Evolutionary conservation across 2,113 vertebrate genomes (phyloP).

Genomic region (Mormyrus lacerda): DNA sequence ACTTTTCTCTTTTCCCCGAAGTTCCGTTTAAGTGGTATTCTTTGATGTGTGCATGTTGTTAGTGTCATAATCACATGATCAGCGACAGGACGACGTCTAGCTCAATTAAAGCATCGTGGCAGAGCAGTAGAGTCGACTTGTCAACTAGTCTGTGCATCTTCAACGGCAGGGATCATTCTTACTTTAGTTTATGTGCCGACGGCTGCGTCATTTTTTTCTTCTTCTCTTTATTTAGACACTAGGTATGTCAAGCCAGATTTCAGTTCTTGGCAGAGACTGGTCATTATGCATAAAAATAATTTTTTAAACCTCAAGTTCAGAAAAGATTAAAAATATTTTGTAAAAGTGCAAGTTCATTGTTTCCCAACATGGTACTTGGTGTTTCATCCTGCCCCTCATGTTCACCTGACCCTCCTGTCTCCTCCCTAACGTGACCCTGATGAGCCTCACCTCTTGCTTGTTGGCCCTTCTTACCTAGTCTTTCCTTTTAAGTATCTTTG

Average conservation of each 20-base stretch:
- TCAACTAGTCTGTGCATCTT: not conserved
- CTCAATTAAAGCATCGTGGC: not conserved
- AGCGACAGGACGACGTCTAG: not conserved
- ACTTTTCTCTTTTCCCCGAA: not conserved
- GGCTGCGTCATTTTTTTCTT: not conserved
- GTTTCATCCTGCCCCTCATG: not conserved
- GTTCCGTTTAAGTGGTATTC: not conserved
- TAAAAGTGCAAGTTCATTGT: not conserved
- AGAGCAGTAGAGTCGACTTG: not conserved
- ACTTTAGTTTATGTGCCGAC: not conserved
- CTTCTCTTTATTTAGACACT: not conserved
- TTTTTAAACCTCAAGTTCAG: not conserved
- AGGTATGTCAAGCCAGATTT: not conserved
- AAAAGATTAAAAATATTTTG: not conserved
- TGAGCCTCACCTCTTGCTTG: not conserved
- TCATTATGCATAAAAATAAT: not conserved
- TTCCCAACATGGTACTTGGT: not conserved
- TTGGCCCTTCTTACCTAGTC: not conserved
- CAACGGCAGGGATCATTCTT: not conserved
- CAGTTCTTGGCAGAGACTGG: not conserved
- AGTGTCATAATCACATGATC: not conserved
- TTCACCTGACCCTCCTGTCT: not conserved
- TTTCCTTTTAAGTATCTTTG: not conserved
- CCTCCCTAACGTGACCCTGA: not conserved
- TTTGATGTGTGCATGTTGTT: not conserved